Evolutionary conservation across 2,113 vertebrate species (phyloP), one percentile per base, ranked within the genome.

Genomic region (Channa argus): DNA sequence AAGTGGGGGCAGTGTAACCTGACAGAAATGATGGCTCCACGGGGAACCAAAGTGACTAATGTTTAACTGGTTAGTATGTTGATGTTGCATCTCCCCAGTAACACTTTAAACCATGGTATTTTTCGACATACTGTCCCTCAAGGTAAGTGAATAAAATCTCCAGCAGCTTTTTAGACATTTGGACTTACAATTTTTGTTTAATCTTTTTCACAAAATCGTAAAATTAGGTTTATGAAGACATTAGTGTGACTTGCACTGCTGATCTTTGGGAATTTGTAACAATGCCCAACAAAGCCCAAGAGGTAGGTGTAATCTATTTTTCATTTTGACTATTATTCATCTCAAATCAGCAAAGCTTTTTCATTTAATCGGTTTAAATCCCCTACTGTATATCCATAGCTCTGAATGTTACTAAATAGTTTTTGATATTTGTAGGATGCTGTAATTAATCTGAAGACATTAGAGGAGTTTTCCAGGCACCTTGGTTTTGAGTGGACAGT

Each of bases 251-350:
- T 24, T 34, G 39, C n/a, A 34, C 63, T 62, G 14, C 55, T 73
- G 41, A 34, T n/a, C n/a, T 59, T 56, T 7, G 61, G 66, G 65
- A 74, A 44, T 71, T 73, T 71, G 66, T 85, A 60, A 93, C 81
- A 80, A 95, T 95, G 93, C 91, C 94, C 77, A 94, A 94, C 78
- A 94, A 92, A 94, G 91, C 92, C 15, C 92, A 96, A 85, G 93
- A 96, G 92, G 92, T 95, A 84, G 83, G 88, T 76, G 12, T 59
- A 4, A 46, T 45, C 9, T 55, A 7, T 47, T 66, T 24, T 68
- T 15, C 2, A 24, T 71, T 56, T 39, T 54, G 9, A 50, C 14
- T 47, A 11, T 11, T 4, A 39, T 8, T 0, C 38, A 3, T 39
- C 8, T 76, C 4, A 11, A 52, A 65, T 13, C 1, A 61, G 12